A percentile compares a stretch with the other conserved stretches of the same genome.
Evolutionary conservation across 2,797 vertebrate species (phyloP).

Genomic region (Myripristis murdjan): DNA sequence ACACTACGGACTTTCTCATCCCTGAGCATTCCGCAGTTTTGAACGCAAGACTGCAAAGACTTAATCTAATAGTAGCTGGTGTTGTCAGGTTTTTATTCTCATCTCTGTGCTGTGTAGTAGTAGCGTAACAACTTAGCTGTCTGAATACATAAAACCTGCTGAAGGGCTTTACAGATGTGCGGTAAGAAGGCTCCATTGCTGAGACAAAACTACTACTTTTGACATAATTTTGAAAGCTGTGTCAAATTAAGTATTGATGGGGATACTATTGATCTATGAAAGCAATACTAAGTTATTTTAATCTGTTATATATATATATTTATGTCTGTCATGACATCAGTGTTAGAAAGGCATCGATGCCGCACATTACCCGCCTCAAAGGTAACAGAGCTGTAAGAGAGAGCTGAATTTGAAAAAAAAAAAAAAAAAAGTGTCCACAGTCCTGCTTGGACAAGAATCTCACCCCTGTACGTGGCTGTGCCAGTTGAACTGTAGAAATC

Average conservation of each 20-base stretch:
- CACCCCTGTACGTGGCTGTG: slow-evolving; percentile 44
- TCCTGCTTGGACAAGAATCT: slow-evolving; percentile 13
- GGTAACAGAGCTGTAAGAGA: slow-evolving; percentile 21
- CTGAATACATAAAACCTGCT: slow-evolving; percentile 4
- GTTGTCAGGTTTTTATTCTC: not conserved
- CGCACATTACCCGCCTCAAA: slow-evolving; percentile 58
- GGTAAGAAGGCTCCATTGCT: not conserved
- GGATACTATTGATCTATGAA: slow-evolving; percentile 4
- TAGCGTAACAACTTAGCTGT: slow-evolving; percentile 4
- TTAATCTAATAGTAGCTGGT: slow-evolving; percentile 39
- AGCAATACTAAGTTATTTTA: slow-evolving; percentile 57
- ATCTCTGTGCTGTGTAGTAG: slow-evolving; percentile 29
- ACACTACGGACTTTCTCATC: slow-evolving; percentile 55
- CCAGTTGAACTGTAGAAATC: slow-evolving; percentile 48
- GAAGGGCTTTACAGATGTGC: slow-evolving; percentile 19
- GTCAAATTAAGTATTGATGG: slow-evolving; percentile 5
- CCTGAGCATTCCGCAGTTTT: slow-evolving; percentile 81
- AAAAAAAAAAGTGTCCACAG: not conserved
- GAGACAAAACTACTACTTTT: slow-evolving; percentile 2
- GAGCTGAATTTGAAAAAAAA: not conserved
- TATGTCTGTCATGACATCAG: not conserved
- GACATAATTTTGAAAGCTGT: slow-evolving; percentile 10
- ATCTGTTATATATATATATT: slow-evolving; percentile 30
- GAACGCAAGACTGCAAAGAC: slow-evolving; percentile 48
- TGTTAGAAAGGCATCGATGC: slow-evolving; percentile 22